A percentile compares a stretch with the other conserved stretches of the same genome.
Evolutionary conservation across 2,888 invertebrate genomes (phyloP).

Genomic region (Augiades crinisus): DNA sequence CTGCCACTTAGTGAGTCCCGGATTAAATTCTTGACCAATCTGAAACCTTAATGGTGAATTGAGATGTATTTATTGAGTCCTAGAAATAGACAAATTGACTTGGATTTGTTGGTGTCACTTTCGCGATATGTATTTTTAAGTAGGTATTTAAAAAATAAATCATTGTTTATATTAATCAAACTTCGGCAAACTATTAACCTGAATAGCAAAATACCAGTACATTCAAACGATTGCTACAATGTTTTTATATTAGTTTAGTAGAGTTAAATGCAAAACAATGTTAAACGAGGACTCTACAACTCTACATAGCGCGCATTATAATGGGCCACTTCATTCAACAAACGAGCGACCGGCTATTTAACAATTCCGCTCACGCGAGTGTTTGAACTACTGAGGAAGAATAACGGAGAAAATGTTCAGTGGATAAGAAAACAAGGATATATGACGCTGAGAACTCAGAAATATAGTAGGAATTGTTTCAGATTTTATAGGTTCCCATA

Average conservation of each 20-base stretch:
- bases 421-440: slow-evolving; percentile 10
- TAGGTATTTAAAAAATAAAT: no score
- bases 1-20: no score
- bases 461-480: not conserved
- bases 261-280: slow-evolving; percentile 12
- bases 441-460: not conserved
- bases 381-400: slow-evolving; percentile 3
- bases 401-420: slow-evolving; percentile 11
- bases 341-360: slow-evolving; percentile 8
- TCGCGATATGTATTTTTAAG: no score
- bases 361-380: slow-evolving; percentile 14
- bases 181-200: not conserved
- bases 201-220: not conserved
- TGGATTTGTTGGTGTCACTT: no score
- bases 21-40: no score
- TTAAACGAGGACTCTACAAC: not conserved
- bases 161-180: no score
- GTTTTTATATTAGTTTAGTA: not conserved
- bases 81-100: no score
- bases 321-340: slow-evolving; percentile 12
- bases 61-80: no score
- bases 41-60: no score
- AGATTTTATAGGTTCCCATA: no score
- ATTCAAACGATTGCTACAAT: not conserved
- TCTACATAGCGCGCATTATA: not conserved